A percentile compares a stretch with the other conserved stretches of the same genome.
Evolutionary conservation across 1,140 invertebrate species (phyloP).

Genomic region (Drosophila baimaii): DNA sequence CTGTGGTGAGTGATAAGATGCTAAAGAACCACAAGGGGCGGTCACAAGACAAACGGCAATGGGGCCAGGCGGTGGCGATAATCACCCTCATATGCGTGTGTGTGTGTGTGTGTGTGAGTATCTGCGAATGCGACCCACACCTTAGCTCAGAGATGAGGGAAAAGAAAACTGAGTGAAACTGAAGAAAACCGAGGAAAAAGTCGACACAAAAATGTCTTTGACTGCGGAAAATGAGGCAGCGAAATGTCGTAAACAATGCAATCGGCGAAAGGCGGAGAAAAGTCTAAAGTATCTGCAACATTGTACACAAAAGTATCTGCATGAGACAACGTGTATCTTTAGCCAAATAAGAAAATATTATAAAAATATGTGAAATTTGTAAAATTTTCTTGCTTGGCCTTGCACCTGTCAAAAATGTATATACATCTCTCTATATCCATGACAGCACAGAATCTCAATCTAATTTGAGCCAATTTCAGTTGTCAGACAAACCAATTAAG

Average conservation of each 20-base stretch:
- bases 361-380: neutral
- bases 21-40: neutral
- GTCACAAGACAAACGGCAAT: neutral
- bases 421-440: conserved; percentile 11
- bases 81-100: conserved; percentile 37
- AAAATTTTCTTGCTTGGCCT: conserved; percentile 30
- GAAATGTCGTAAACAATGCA: conserved; percentile 80
- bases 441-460: conserved; percentile 17
- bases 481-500: conserved; percentile 53
- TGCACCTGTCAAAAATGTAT: conserved; percentile 51
- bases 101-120: conserved; percentile 33
- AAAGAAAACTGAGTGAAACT: conserved; percentile 78
- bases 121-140: conserved; percentile 64
- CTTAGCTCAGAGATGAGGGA: conserved; percentile 18
- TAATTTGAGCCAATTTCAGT: conserved; percentile 44
- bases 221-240: conserved; percentile 78
- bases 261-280: conserved; percentile 74
- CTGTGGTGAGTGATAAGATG: neutral
- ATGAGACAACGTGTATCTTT: conserved; percentile 15
- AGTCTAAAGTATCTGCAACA: conserved; percentile 47
- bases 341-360: neutral
- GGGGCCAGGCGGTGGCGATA: conserved; percentile 39
- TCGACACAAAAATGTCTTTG: conserved; percentile 76
- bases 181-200: conserved; percentile 71
- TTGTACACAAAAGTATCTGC: conserved; percentile 28